Evolutionary conservation across 1,140 invertebrate species (phyloP).

Genomic region (Stenopsyche tienmushanensis): DNA sequence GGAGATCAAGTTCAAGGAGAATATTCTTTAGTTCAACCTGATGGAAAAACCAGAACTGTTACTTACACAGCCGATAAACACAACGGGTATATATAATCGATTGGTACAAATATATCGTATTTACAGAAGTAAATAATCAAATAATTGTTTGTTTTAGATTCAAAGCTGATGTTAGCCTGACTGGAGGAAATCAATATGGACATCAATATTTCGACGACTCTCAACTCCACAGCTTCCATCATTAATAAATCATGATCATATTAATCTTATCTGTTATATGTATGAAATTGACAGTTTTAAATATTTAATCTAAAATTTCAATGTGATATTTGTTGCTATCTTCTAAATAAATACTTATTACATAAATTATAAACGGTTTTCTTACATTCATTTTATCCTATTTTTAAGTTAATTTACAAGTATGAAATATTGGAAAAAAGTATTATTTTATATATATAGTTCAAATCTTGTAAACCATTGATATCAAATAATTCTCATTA

Average conservation of each 20-base stretch:
- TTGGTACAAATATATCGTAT: background rate
- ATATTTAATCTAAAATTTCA: too few species aligned
- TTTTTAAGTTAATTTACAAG: too few species aligned
- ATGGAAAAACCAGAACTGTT: conserved; percentile 59
- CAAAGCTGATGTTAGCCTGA: conserved; percentile 32
- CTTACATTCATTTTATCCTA: too few species aligned
- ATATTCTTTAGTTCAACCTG: conserved; percentile 58
- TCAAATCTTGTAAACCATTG: too few species aligned
- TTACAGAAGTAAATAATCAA: background rate
- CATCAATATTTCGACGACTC: background rate
- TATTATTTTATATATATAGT: too few species aligned
- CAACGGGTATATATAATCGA: conserved; percentile 51
- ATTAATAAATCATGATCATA: background rate
- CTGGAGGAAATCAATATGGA: conserved; percentile 33
- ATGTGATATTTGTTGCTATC: too few species aligned
- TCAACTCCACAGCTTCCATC: background rate
- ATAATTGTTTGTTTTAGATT: conserved; percentile 19
- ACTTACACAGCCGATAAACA: conserved; percentile 60
- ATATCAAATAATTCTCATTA: too few species aligned
- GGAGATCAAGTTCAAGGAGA: conserved; percentile 57
- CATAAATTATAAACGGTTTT: too few species aligned
- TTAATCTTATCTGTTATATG: too few species aligned
- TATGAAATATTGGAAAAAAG: too few species aligned
- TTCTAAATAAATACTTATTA: too few species aligned
- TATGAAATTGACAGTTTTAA: too few species aligned